Evolutionary conservation across 2,888 invertebrate species (phyloP).

Genomic region (Liodrosophila aerea): DNA sequence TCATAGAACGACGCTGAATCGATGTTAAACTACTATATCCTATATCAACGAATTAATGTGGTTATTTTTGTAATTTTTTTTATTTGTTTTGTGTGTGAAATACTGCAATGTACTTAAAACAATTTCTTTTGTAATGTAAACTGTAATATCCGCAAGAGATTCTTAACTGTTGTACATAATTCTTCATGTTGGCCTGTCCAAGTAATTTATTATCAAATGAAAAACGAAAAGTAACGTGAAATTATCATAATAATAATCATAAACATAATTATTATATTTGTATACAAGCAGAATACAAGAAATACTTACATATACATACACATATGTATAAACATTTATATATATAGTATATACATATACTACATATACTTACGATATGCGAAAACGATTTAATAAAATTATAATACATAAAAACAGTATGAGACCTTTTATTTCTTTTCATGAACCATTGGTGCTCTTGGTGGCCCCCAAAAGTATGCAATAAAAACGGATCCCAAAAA

Average conservation of each 20-base stretch:
- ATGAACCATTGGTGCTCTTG: not conserved
- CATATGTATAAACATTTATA: slow-evolving; percentile 28
- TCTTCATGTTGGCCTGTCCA: slow-evolving; percentile 61
- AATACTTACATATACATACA: slow-evolving; percentile 18
- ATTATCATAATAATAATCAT: slow-evolving; percentile 18
- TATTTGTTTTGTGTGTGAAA: slow-evolving; percentile 8
- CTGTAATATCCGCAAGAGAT: slow-evolving; percentile 24
- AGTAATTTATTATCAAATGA: slow-evolving; percentile 56
- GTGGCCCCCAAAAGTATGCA: too few species aligned
- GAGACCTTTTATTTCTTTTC: not conserved
- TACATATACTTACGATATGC: slow-evolving; percentile 45
- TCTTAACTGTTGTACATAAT: slow-evolving; percentile 64
- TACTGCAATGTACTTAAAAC: slow-evolving; percentile 56
- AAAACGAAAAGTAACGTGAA: slow-evolving; percentile 10
- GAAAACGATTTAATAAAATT: slow-evolving; percentile 60
- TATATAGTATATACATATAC: slow-evolving; percentile 20
- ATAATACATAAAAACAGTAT: slow-evolving; percentile 20
- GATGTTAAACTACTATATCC: too few species aligned
- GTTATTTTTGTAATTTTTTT: slow-evolving; percentile 24
- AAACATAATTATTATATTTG: slow-evolving; percentile 5
- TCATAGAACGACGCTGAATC: too few species aligned
- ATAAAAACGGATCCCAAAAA: too few species aligned
- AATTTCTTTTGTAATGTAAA: slow-evolving; percentile 34
- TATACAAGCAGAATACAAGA: not conserved
- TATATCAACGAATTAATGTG: not conserved